Percentiles rank a stretch among this genome's conserved stretches.
These are phyloP conservation scores for Catostylus mosaicus DNA, from an alignment of 30 jellyfish, hydroid and myxozoan species.

Conservation along the genomic window DNA sequence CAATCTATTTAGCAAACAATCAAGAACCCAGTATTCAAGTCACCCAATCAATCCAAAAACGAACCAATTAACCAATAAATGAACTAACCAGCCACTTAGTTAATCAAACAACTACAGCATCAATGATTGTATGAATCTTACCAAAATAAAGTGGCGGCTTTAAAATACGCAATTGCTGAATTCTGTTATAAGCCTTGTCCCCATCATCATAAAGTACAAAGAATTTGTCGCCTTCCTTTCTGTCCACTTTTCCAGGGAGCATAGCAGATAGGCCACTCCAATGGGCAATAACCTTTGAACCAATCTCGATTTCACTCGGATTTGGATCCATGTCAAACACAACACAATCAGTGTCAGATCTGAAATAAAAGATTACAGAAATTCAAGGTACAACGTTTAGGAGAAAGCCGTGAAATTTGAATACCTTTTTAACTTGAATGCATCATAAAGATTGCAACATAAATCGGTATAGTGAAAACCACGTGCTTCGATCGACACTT, in stretches of 20 bases:
- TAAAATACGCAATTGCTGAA: constrained; percentile 92
- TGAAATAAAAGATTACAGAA: constrained; percentile 18
- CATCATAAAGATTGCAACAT: no score
- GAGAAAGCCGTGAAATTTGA: no score
- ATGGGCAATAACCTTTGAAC: constrained; percentile 95
- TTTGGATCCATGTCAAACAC: constrained; percentile 97
- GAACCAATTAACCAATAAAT: no score
- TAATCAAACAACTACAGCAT: no score
- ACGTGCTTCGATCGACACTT: no score
- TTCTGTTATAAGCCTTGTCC: constrained; percentile 75
- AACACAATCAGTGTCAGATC: constrained; percentile 74
- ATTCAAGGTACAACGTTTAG: not conserved
- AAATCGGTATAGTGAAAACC: no score
- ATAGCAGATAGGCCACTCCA: constrained; percentile 97
- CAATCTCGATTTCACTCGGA: constrained; percentile 82
- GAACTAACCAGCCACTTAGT: no score
- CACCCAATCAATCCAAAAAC: no score
- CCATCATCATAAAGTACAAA: constrained; percentile 97
- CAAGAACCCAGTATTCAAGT: no score
- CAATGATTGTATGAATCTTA: no score
- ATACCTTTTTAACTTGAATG: no score
- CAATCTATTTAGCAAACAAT: no score
- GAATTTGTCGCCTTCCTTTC: constrained; percentile 81
- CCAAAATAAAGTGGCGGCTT: constrained; percentile 99
- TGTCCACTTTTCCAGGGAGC: constrained; percentile 88